Evolutionary conservation across 2,888 invertebrate species (phyloP), one percentile per base, ranked within the genome.

Genomic region (Hedya salicella): DNA sequence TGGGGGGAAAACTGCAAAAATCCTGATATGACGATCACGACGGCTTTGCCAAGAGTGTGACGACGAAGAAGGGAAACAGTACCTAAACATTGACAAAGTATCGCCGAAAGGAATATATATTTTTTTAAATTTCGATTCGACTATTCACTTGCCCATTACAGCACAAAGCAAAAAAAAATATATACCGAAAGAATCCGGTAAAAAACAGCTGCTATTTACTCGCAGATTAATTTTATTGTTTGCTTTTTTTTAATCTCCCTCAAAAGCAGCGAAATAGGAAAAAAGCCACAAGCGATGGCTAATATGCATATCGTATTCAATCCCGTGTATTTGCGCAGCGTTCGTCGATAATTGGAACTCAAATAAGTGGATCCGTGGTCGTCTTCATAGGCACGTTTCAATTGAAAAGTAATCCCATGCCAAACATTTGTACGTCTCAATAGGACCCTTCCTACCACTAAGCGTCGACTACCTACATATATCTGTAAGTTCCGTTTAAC

Each of bases 301-400:
- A 86, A 87, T 88, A 87, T 88, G 84, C 87, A 89, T 86, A 85
- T 82, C 81, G 82, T 82, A 83, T 84, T 81, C 82, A 80, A 85
- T 83, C 77, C 69, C 75, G 78, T 78, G 86, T 89, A 89, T 91
- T 90, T 90, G 85, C 79, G 73, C 82, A 78, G 80, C 81, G 82
- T 79, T 81, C 78, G 81, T 74, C 83, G 86, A 86, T 91, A 90
- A 91, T 90, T 90, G 91, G 83, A 89, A 88, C 87, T 89, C 89
- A 89, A 90, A 90, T 87, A 89, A 82, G 86, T 80, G 78, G 81
- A 83, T 82, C 85, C 86, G 75, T 74, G 81, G 81, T 80, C 83
- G 88, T 86, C 90, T 89, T 87, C 85, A 84, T 81, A 83, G 89
- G 91, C 91, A 91, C 91, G 91, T 90, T 88, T 83, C 91, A 90